Evolutionary conservation across 2,888 invertebrate species (phyloP), one percentile per base, ranked within the genome.

Genomic region (Eumerus sabulonum): DNA sequence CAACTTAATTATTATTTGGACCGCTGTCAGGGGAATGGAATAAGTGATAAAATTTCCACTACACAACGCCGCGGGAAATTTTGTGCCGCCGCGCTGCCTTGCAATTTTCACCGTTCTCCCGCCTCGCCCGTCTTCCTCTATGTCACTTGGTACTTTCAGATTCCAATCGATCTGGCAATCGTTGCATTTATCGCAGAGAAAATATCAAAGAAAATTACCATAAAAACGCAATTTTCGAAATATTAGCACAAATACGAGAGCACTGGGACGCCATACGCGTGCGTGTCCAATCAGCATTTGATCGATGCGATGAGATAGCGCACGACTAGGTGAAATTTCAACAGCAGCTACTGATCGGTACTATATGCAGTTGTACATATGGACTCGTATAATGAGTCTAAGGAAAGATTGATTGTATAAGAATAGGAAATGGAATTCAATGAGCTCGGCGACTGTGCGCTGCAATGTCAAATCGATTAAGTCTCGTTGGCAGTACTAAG

Each of bases 211-310:
- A 13, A 85, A 87, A 87, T 87, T 87, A 85, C 86, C 87, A 87
- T 87, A 87, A 88, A 87, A 87, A 87, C 86, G 87, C 87, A 86
- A 88, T 88, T 87, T 87, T 86, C 85, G 87, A 88, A 87, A 79
- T 79, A 79, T 79, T 74, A 79, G 64, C 79, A 56, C 79, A 79
- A 64, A 79, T 79, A 60, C 76, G 44, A 44, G 19, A 12, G 17
- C 18, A 35, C 54, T 27, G 35, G 54, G 59, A 60, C 62, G 67
- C 57, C 12, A 40, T 77, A 63, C 77, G 70, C 79, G 79, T 79
- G 74, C 79, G 79, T 74, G 79, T 64, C 19, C 68, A 11, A 62
- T n/a, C 45, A 66, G 56, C 68, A 74, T 70, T 74, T 36, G 79
- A 79, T 79, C 68, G 68, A 64, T 64, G 38, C 56, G 63, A 44